Percentiles rank a stretch among this genome's conserved stretches.
Conservation (phyloP, 1,140 invertebrate species). For the Lepidurus packardi region DNA sequence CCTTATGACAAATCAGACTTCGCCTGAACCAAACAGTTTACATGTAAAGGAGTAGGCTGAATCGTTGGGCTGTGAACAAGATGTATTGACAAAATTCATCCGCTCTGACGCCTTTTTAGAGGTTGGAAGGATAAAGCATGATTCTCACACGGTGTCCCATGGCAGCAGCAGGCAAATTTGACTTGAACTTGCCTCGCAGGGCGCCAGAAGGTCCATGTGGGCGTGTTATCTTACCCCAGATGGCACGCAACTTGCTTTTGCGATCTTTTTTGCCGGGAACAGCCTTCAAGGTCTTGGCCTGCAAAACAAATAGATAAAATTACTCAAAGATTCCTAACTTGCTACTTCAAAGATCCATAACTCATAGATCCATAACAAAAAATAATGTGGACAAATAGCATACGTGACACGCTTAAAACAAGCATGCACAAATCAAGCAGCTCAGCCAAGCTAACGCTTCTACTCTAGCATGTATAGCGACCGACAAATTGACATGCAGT, state of each 20-base stretch:
- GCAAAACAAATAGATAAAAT: slow-evolving; percentile 39
- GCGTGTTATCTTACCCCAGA: slow-evolving; percentile 98
- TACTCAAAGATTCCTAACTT: background rate
- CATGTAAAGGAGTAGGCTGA: background rate
- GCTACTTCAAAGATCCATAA: background rate
- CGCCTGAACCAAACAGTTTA: too few species aligned
- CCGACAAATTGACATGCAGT: background rate
- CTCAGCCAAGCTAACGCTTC: background rate
- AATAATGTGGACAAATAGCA: background rate
- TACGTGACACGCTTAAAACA: background rate
- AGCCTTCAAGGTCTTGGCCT: slow-evolving; percentile 80
- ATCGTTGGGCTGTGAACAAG: background rate
- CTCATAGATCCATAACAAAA: background rate
- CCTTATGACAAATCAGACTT: too few species aligned
- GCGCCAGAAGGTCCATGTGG: slow-evolving; percentile 94
- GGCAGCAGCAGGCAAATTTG: slow-evolving; percentile 90
- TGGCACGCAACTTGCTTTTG: slow-evolving; percentile 77
- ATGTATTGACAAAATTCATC: slow-evolving; percentile 25
- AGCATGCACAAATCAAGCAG: background rate
- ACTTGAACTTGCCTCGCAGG: slow-evolving; percentile 93
- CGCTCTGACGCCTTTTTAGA: slow-evolving; percentile 36
- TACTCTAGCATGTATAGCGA: background rate
- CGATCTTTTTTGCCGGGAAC: slow-evolving; percentile 75
- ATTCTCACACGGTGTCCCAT: slow-evolving; percentile 97
- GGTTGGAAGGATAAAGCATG: slow-evolving; percentile 53